phyloP scores from a whole-genome alignment of 2,888 invertebrate species.

The Anagyrus pseudococci region DNA sequence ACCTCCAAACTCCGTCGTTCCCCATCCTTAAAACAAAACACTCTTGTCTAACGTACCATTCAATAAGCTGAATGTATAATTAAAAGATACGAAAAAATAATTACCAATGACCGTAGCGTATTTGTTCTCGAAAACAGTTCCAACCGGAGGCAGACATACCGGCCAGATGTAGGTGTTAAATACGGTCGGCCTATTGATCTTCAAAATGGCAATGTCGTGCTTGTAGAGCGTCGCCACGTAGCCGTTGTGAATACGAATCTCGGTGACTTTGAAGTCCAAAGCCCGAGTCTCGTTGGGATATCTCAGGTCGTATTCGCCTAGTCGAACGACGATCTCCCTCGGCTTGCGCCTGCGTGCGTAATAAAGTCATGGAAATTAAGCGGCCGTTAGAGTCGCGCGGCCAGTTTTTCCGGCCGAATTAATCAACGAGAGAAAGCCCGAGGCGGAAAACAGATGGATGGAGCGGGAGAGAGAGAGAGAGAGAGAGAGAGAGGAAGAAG shows the following conservation, averaged over 20 bases:
- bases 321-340: constrained; percentile 71
- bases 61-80: no score
- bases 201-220: constrained; percentile 80
- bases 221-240: constrained; percentile 74
- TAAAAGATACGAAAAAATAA: no score
- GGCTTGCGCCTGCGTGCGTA: constrained; percentile 58
- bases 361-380: no score
- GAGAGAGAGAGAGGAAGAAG: not conserved
- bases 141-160: constrained; percentile 78
- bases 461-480: no score
- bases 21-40: constrained; percentile 72
- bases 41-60: no score
- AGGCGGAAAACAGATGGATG: no score
- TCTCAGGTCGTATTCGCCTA: constrained; percentile 84
- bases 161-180: constrained; percentile 86
- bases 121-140: constrained; percentile 68
- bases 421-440: no score
- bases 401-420: no score
- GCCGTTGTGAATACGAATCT: constrained; percentile 72
- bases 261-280: constrained; percentile 72
- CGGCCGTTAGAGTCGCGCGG: no score
- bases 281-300: constrained; percentile 72
- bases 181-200: constrained; percentile 69
- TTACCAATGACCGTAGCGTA: constrained; percentile 73
- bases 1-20: constrained; percentile 75